These are phyloP conservation scores for Arctocebus calabarensis DNA, from an alignment of 2,797 vertebrate genomes.

Conservation along the genomic window DNA sequence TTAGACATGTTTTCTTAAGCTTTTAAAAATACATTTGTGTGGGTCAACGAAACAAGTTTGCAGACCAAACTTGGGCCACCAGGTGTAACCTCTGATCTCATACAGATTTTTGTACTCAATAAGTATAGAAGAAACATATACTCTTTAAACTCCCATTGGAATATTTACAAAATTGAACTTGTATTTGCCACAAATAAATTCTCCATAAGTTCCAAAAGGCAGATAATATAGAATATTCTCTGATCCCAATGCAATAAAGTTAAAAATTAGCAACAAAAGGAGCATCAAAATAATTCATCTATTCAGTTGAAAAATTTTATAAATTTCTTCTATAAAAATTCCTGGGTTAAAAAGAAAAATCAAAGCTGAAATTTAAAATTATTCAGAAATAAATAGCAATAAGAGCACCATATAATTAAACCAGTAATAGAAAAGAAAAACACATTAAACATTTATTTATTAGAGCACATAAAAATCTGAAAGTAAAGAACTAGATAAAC, in stretches of 20 bases:
- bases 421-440: not conserved
- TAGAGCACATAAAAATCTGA: conserved; percentile 17
- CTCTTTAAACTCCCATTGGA: not conserved
- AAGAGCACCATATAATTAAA: not conserved
- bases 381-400: conserved; percentile 14
- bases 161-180: not conserved
- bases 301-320: not conserved
- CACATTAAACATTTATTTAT: conserved; percentile 3
- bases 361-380: conserved; percentile 42
- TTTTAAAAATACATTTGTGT: not conserved
- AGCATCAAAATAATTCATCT: not conserved
- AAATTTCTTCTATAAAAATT: conserved; percentile 36
- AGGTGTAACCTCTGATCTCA: not conserved
- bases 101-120: not conserved
- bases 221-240: not conserved
- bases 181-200: not conserved
- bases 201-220: not conserved
- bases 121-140: not conserved
- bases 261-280: conserved; percentile 27
- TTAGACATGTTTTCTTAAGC: conserved; percentile 1
- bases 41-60: not conserved
- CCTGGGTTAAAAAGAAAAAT: conserved; percentile 23
- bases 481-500: conserved; percentile 21
- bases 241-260: not conserved
- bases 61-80: too few species aligned